Conservation (phyloP, 1,140 invertebrate genomes). For the Drosophila serrata region DNA sequence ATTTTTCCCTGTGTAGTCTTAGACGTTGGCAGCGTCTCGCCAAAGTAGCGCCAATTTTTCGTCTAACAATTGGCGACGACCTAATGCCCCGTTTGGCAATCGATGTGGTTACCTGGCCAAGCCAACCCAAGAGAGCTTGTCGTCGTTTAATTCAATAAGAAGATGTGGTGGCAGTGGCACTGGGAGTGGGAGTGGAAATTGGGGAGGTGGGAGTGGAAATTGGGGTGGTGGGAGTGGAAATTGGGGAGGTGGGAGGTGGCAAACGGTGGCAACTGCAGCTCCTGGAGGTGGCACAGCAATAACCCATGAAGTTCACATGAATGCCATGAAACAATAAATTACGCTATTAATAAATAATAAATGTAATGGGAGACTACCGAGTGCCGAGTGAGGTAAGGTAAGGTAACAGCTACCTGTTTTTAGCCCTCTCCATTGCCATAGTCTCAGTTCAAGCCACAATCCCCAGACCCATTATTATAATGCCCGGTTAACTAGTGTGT, state of each 20-base stretch:
- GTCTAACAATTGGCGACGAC: conserved; percentile 81
- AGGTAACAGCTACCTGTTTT: conserved; percentile 80
- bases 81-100: conserved; percentile 82
- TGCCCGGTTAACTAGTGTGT: conserved; percentile 73
- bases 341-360: conserved; percentile 85
- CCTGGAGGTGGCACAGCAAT: conserved; percentile 27
- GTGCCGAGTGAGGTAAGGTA: conserved; percentile 57
- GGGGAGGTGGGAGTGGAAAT: conserved; percentile 4
- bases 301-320: conserved; percentile 81
- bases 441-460: background rate
- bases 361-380: conserved; percentile 79
- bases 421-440: conserved; percentile 4
- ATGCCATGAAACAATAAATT: conserved; percentile 85
- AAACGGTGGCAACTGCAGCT: conserved; percentile 25
- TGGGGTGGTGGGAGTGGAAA: background rate
- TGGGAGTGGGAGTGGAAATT: background rate
- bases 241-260: conserved; percentile 9
- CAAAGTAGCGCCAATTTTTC: conserved; percentile 80
- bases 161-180: conserved; percentile 38
- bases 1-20: background rate
- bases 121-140: conserved; percentile 44
- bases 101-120: conserved; percentile 44
- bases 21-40: conserved; percentile 35
- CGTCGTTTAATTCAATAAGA: conserved; percentile 82
- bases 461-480: conserved; percentile 62